Evolutionary conservation across 2,888 invertebrate species (phyloP), one percentile per base, ranked within the genome.

Genomic region (Cataglyphis livida): DNA sequence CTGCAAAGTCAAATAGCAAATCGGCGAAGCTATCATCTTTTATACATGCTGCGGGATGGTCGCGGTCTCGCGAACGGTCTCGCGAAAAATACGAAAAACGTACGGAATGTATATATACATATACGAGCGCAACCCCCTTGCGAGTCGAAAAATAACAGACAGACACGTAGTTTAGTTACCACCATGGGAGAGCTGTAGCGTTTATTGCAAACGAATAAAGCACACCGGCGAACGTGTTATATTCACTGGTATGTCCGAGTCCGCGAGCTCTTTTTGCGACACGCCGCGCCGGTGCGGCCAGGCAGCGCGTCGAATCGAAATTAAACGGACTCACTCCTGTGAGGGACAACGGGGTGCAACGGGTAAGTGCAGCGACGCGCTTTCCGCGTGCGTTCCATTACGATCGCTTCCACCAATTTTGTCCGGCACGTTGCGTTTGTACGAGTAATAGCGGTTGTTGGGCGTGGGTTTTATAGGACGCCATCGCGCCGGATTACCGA

Each of bases 401-500:
- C 88, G 83, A 88, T 87, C 84, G 83, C 87, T 87, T 87, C 82
- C 88, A 83, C 82, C 87, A 87, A 88, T 88, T 88, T 88, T 82
- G 78, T 59, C 54, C 76, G 73, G 71, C 64, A 35, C 75, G 74
- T 18, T 57, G 71, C 64, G 81, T 79, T 75, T 75, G 82, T 70
- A 84, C 74, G 82, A 78, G 62, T 81, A 89, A 89, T 78, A 74
- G 81, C 38, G 68, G 38, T 81, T 70, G 61, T 83, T 64, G 35
- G n/a, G 59, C 71, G 71, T 21, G 18, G 54, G 74, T 44, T 78
- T 78, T 75, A 51, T 51, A 65, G 75, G 9, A 75, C 75, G 21
- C 35, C 75, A 78, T 28, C 54, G 54, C 12, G 54, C 7, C 54
- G 15, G 21, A 57, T 68, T 35, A 68, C 38, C 54, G 54, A 38